A percentile compares a stretch with the other conserved stretches of the same genome.
These are phyloP conservation scores for Alouatta caraya DNA, from an alignment of 2,797 vertebrate genomes.

Conservation along the genomic window DNA sequence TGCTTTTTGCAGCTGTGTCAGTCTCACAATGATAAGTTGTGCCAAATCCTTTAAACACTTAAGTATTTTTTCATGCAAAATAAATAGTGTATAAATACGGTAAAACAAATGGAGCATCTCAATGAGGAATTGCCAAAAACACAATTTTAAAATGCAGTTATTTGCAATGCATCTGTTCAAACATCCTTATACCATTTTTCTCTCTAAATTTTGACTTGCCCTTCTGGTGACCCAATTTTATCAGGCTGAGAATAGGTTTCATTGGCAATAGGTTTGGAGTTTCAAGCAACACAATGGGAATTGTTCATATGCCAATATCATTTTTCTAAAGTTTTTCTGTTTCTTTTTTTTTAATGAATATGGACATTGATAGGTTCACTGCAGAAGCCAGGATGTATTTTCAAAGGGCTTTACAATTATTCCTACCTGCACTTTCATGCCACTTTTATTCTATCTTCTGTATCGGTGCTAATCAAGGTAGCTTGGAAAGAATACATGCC, in stretches of 20 bases:
- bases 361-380: background rate
- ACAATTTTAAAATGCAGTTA: background rate
- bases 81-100: conserved; percentile 13
- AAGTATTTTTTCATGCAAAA: conserved; percentile 31
- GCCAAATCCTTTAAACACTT: background rate
- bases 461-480: background rate
- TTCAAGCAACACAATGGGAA: conserved; percentile 19
- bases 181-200: conserved; percentile 59
- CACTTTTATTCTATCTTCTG: background rate
- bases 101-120: conserved; percentile 31
- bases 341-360: background rate
- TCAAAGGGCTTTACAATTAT: background rate
- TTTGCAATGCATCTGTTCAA: conserved; percentile 46
- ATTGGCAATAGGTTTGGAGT: background rate
- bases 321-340: background rate
- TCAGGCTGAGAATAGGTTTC: background rate
- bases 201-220: conserved; percentile 56
- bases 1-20: background rate
- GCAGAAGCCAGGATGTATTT: background rate
- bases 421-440: background rate
- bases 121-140: conserved; percentile 35
- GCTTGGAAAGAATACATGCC: background rate
- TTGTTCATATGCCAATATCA: background rate
- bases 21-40: background rate
- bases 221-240: conserved; percentile 58